Base-by-base conservation (phyloP, 1,140 invertebrate genomes). In the Achatina immaculata region DNA sequence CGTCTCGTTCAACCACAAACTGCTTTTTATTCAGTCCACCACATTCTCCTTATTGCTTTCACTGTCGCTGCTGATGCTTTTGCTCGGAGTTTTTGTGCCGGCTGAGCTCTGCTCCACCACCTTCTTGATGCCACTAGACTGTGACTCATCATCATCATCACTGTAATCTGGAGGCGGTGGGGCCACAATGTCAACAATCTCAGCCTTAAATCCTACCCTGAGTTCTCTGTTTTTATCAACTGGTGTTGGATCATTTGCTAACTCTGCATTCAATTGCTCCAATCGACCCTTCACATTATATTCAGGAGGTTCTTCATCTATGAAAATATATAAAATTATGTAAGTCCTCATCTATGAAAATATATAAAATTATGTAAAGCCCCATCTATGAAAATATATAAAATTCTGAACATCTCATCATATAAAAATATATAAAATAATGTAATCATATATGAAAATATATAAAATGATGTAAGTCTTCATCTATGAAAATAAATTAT, bases 291-390 rank as follows among this genome's bases (percentile, higher is more conserved):
- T 88, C 0, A 90, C 88, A 86, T 89, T 85, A 82, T 89, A 89
- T 55, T 89, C 88, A 66, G 88, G 88, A 19, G 89, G 88, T 21
- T 89, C 86, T 51, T 89, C 88, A 77, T 89, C 89, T 90, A 79
- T 31, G 83, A 69, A 79, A 42, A 62, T 24, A 65, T 40, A 21
- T 21, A 77, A 58, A 24, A 80, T 42, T 42, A 42, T 24, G 43
- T 19, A 68, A 21, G 11, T 89, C 86, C 45, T 89, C 88, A 77
- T 89, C 89, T 90, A 79, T 31, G 83, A 69, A 79, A 42, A 62
- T 24, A 65, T 40, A 21, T 21, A 77, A 58, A 24, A 80, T 42
- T 42, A 42, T 24, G 43, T 19, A 68, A 21, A 16, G 88, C 86
- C 45, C 88, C 88, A 77, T 89, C 89, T 90, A 79, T 31, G 83